These are phyloP conservation scores for Drosophila kikkawai DNA, from an alignment of 1,140 invertebrate genomes.

Conservation along the genomic window DNA sequence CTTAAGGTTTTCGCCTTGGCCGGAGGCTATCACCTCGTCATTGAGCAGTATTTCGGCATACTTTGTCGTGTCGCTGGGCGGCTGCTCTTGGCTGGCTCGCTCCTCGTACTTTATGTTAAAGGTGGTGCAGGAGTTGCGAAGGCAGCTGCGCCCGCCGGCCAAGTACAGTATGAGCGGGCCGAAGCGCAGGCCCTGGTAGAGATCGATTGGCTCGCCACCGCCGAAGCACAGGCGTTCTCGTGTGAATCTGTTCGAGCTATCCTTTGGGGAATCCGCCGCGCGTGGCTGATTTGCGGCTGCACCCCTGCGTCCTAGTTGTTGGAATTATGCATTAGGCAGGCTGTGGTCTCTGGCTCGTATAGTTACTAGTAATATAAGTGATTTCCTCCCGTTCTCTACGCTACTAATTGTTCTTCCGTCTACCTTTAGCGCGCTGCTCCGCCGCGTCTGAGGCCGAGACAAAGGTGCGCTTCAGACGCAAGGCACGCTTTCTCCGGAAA, in stretches of 20 bases:
- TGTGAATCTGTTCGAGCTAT: constrained; percentile 11
- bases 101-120: constrained; percentile 59
- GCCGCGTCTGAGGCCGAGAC: constrained; percentile 92
- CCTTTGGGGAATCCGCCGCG: neutral
- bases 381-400: constrained; percentile 28
- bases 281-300: constrained; percentile 3
- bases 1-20: constrained; percentile 79
- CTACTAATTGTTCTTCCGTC: constrained; percentile 78
- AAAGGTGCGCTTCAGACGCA: constrained; percentile 91
- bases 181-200: constrained; percentile 60
- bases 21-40: constrained; percentile 73
- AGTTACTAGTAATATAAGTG: constrained; percentile 61
- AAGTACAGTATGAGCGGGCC: constrained; percentile 59
- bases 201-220: constrained; percentile 57
- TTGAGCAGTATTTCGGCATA: constrained; percentile 74
- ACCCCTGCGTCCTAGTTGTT: constrained; percentile 63
- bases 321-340: constrained; percentile 59
- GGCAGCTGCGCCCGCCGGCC: constrained; percentile 63
- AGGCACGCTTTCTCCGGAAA: constrained; percentile 89
- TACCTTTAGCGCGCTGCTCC: constrained; percentile 89
- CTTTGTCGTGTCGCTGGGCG: constrained; percentile 27
- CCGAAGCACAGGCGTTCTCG: constrained; percentile 60
- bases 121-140: constrained; percentile 55
- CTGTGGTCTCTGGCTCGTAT: constrained; percentile 59
- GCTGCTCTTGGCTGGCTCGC: constrained; percentile 14